Percentiles rank a stretch among this genome's conserved stretches.
These are phyloP conservation scores for Sussaba pulchella DNA, from an alignment of 2,888 invertebrate genomes.

Conservation along the genomic window DNA sequence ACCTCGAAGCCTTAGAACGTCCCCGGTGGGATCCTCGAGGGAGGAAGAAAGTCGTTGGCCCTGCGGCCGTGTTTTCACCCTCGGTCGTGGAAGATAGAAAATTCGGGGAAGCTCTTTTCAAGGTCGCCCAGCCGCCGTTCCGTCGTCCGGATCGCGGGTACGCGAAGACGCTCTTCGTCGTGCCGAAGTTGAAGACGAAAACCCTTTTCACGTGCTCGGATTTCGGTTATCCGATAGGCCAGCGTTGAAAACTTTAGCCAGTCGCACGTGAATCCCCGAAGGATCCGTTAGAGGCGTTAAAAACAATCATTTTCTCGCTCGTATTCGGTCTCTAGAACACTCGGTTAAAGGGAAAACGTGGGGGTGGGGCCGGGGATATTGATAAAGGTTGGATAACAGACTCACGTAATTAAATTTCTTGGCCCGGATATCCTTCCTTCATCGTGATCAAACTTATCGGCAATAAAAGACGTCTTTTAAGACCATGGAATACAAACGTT, in stretches of 20 bases:
- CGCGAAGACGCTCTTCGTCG: too few species aligned
- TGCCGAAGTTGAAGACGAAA: slow-evolving; percentile 47
- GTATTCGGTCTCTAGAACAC: slow-evolving; percentile 71
- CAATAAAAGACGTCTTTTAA: too few species aligned
- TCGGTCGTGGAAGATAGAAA: too few species aligned
- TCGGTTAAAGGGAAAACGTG: slow-evolving; percentile 67
- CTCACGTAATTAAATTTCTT: slow-evolving; percentile 67
- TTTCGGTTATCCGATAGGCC: slow-evolving; percentile 58
- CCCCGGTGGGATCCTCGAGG: slow-evolving; percentile 63
- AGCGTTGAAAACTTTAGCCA: slow-evolving; percentile 38
- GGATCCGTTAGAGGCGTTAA: neutral
- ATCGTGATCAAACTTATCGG: too few species aligned
- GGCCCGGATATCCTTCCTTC: slow-evolving; percentile 28
- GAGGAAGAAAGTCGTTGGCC: too few species aligned
- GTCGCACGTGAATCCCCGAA: too few species aligned
- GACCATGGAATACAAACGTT: too few species aligned
- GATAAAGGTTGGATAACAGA: slow-evolving; percentile 62
- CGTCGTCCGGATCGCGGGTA: too few species aligned
- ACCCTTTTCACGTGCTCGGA: slow-evolving; percentile 46
- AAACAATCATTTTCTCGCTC: slow-evolving; percentile 37
- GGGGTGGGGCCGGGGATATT: slow-evolving; percentile 23
- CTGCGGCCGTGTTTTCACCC: too few species aligned
- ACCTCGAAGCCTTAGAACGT: slow-evolving; percentile 52
- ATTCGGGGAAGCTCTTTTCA: too few species aligned
- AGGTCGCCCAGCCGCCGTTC: too few species aligned